Base-by-base conservation (phyloP, 2,888 invertebrate species). In the Xestia rhomboidea region DNA sequence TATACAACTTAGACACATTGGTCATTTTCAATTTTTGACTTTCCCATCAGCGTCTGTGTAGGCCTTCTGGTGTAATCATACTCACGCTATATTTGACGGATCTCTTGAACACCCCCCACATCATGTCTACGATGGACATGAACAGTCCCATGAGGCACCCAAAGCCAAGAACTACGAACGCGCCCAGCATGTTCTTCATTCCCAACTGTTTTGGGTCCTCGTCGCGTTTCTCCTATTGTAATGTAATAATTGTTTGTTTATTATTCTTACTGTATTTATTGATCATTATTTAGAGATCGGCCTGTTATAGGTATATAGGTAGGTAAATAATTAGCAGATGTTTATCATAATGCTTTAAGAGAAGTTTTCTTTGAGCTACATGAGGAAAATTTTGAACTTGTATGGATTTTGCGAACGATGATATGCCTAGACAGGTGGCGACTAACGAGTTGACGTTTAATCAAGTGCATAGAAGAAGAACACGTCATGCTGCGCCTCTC, bases 61-160 rank as follows among this genome's bases (percentile, higher is more conserved):
- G 5, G 30, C 11, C 11, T 34, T 62, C 21, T 62, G 21, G 34
- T 62, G 11, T 34, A 21, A 54, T 73, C 8, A 44, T 24, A 92
- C 95, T 94, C 87, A 96, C 96, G 27, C 91, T 91, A 87, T 96
- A 96, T 89, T 96, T 96, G 44, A 96, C 93, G 18, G 95, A 92
- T 57, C 95, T 93, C 77, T 96, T 96, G 87, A 96, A 96, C 4
- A 96, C 95, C 0, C 96, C 96, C 96, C 96, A 96, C 34, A 96
- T 80, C 96, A 96, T 96, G 69, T 96, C 96, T 10, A 95, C 83
- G 10, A 92, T 93, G 0, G 96, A 95, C 74, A 96, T 92, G 0
- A 95, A 75, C 1, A 96, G 79, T 1, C 96, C 96, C 18, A 96
- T 82, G 0, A 92, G 76, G 73, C 95, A 94, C 1, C 96, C 96